These are phyloP conservation scores for Hesperia comma DNA, from an alignment of 2,888 invertebrate species.

Conservation along the genomic window DNA sequence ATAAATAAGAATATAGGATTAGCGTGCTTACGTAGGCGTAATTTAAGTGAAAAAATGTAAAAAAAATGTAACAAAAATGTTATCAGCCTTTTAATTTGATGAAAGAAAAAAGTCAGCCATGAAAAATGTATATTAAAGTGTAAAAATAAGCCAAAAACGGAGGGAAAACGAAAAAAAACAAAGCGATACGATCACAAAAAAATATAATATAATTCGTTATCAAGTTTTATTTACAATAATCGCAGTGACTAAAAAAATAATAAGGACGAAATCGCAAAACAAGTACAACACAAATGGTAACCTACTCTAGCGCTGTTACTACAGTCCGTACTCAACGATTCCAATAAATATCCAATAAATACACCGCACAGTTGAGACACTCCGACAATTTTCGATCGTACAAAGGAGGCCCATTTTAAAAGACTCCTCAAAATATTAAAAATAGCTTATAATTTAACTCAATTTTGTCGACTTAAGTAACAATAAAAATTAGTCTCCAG, in stretches of 20 bases:
- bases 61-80: constrained; percentile 4
- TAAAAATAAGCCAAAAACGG: constrained; percentile 47
- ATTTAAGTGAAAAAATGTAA: constrained; percentile 13
- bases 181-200: constrained; percentile 68
- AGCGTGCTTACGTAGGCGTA: constrained; percentile 23
- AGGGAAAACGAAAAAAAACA: constrained; percentile 50
- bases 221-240: constrained; percentile 73
- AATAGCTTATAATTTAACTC: not conserved
- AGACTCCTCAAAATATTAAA: not conserved
- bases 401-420: not conserved
- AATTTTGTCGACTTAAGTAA: not conserved
- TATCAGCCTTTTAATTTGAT: constrained; percentile 28
- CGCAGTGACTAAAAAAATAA: constrained; percentile 57
- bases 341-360: constrained; percentile 26
- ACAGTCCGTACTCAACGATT: constrained; percentile 23
- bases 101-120: constrained; percentile 3
- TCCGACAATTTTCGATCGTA: not conserved
- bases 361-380: constrained; percentile 1
- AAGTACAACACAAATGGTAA: constrained; percentile 49
- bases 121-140: constrained; percentile 22
- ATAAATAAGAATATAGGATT: constrained; percentile 27
- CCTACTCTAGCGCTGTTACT: constrained; percentile 44
- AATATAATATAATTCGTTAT: constrained; percentile 79
- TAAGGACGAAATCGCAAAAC: constrained; percentile 41
- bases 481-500: not conserved